Evolutionary conservation across 2,888 invertebrate genomes (phyloP).

Genomic region (Omphaloscelis lunosa): DNA sequence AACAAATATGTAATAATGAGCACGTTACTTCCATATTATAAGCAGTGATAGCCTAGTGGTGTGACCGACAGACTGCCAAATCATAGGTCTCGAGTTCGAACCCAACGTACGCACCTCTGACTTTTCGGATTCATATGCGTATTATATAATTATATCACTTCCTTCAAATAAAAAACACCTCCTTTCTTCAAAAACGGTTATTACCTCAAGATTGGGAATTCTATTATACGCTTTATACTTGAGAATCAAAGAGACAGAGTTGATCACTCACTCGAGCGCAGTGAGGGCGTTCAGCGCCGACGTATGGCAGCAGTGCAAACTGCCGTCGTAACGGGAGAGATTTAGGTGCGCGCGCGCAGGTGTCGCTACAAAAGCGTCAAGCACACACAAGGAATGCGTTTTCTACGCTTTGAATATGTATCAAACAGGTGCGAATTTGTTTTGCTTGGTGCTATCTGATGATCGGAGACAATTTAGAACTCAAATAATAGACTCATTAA

Average conservation of each 20-base stretch:
- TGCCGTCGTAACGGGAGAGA: conserved; percentile 66
- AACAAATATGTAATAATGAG: neutral
- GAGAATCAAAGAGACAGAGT: conserved; percentile 32
- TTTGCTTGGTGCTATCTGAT: conserved; percentile 24
- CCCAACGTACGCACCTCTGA: too few species aligned
- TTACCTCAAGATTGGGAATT: conserved; percentile 1
- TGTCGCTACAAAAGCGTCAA: conserved; percentile 42
- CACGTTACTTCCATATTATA: too few species aligned
- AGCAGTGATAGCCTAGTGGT: too few species aligned
- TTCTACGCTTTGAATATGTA: conserved; percentile 55
- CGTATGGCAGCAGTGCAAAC: conserved; percentile 57
- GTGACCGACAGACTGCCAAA: too few species aligned
- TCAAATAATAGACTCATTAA: conserved; percentile 29
- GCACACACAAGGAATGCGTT: conserved; percentile 48
- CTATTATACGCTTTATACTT: conserved; percentile 4
- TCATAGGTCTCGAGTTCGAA: too few species aligned
- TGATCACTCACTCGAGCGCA: conserved; percentile 53
- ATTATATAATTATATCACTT: too few species aligned
- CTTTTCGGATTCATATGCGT: too few species aligned
- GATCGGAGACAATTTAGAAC: conserved; percentile 14
- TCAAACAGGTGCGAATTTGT: conserved; percentile 51
- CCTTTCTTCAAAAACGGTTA: too few species aligned
- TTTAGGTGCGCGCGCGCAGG: conserved; percentile 67
- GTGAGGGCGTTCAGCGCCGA: conserved; percentile 38
- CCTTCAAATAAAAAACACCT: too few species aligned